Conservation (phyloP, 2,113 vertebrate species). For the Laticauda colubrina region DNA sequence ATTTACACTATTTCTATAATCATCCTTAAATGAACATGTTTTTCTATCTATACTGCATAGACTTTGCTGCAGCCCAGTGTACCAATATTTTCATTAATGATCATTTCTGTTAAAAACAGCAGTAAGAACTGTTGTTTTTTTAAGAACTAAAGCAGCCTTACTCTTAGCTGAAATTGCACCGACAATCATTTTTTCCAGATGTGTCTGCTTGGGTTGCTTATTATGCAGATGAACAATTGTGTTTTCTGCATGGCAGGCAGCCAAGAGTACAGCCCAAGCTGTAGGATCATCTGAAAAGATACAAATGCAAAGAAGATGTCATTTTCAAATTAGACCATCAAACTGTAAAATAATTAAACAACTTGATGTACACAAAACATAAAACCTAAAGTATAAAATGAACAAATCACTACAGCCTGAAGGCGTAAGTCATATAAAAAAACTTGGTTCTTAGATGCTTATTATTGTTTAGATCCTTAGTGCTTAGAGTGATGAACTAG, state of each 20-base stretch:
- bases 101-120: neutral
- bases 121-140: neutral
- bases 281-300: slow-evolving; percentile 84
- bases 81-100: neutral
- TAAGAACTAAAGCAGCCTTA: slow-evolving; percentile 55
- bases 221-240: slow-evolving; percentile 74
- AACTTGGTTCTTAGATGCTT: neutral
- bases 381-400: neutral
- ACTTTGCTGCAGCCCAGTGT: neutral
- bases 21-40: neutral
- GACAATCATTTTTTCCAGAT: slow-evolving; percentile 75
- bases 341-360: slow-evolving; percentile 6
- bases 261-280: slow-evolving; percentile 89
- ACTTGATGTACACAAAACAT: neutral
- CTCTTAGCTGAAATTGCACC: slow-evolving; percentile 86
- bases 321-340: neutral
- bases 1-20: neutral
- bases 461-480: neutral
- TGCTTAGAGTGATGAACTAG: neutral
- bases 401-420: neutral
- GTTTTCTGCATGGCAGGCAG: slow-evolving; percentile 88
- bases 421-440: neutral
- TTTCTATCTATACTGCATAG: neutral
- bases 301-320: slow-evolving; percentile 21
- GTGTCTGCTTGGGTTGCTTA: slow-evolving; percentile 63